phyloP scores from a whole-genome alignment of 1,140 invertebrate genomes.

The Drosophila biarmipes region DNA sequence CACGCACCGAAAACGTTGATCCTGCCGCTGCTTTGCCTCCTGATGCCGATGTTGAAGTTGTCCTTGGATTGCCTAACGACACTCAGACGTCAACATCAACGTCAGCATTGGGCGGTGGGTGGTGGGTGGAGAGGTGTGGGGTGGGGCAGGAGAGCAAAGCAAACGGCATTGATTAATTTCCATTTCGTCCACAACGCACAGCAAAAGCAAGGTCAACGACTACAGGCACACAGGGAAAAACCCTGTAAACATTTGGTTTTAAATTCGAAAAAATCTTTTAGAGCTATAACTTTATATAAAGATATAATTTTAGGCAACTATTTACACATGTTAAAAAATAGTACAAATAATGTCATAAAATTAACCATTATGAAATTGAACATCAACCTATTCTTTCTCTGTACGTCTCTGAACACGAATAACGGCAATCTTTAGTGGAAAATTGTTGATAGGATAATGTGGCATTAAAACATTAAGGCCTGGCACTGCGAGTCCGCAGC shows the following conservation, averaged over 20 bases:
- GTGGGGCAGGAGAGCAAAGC: conserved; percentile 50
- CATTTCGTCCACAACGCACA: conserved; percentile 61
- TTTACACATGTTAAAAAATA: too few species aligned
- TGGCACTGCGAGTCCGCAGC: conserved; percentile 33
- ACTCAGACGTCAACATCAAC: conserved; percentile 56
- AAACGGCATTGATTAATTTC: conserved; percentile 80
- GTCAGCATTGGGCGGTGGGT: conserved; percentile 36
- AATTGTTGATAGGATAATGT: conserved; percentile 76
- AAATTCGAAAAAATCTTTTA: background rate
- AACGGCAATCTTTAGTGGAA: conserved; percentile 44
- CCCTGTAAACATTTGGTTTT: background rate
- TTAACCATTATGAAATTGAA: too few species aligned
- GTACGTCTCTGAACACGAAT: conserved; percentile 6
- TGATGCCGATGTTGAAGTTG: conserved; percentile 26
- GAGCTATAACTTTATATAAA: too few species aligned
- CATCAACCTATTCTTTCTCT: background rate
- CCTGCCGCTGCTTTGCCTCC: conserved; percentile 24
- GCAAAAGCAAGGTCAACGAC: conserved; percentile 59
- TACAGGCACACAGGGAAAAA: conserved; percentile 17
- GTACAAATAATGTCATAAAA: too few species aligned
- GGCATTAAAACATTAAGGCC: conserved; percentile 71
- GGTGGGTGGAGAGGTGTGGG: background rate
- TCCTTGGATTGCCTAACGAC: conserved; percentile 47
- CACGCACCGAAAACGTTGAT: conserved; percentile 55
- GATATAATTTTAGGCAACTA: too few species aligned